Evolutionary conservation across 2,888 invertebrate species (phyloP), one percentile per base, ranked within the genome.

Genomic region (Omphaloscelis lunosa): DNA sequence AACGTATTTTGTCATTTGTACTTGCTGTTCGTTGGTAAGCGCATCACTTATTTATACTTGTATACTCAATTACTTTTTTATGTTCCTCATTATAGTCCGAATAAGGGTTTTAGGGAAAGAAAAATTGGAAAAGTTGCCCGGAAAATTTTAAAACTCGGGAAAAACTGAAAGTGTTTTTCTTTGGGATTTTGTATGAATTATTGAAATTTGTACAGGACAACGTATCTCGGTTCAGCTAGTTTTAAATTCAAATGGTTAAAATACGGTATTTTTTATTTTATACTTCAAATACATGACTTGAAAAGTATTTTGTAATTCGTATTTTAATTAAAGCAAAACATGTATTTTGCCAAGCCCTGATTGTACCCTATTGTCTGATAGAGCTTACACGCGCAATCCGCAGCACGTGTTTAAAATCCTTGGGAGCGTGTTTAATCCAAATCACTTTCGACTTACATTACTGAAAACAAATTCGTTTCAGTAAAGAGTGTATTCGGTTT

Each of bases 401-500:
- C 29, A 15, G 39, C 66, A 65, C 48, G 20, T 76, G n/a, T 58
- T 29, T 17, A 0, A 29, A 48, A 63, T 56, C 23, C 34, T 58
- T 34, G 53, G 29, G n/a, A 20, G 29, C 39, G 20, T 29, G 17
- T 56, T n/a, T 41, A 45, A 72, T 72, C 48, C 8, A 59, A 59
- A 74, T 59, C 58, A 48, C 29, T 76, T 51, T 20, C 27, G 29
- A 66, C 45, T 39, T 61, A 27, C 29, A 59, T 77, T 78, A 53
- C 41, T 59, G 29, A 78, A 78, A 66, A 23, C 23, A 20, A 79
- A 67, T 61, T 68, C 59, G 23, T 69, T 79, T 20, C 3, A 48
- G 51, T 61, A 69, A 53, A 69, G 11, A 20, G 7, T 48, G 45
- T 61, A 61, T 61, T 62, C 17, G 34, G 45, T 29, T 63, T n/a